Percentiles rank a stretch among this genome's conserved stretches.
Conservation (phyloP, 2,888 invertebrate species). For the Isoperla grammatica region DNA sequence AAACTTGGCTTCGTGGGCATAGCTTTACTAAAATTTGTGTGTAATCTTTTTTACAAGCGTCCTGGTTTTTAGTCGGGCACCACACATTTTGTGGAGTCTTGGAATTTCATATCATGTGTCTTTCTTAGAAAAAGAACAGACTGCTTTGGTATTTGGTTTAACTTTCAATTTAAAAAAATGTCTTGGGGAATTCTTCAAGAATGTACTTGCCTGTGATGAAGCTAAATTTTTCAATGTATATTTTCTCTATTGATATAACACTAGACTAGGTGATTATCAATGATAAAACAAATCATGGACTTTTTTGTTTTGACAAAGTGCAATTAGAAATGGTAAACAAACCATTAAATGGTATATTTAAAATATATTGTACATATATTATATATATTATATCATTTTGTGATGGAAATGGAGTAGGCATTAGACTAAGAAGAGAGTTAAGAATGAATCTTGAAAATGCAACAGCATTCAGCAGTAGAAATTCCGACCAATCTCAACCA, state of each 20-base stretch:
- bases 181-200: conserved; percentile 33
- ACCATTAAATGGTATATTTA: conserved; percentile 16
- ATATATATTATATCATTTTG: conserved; percentile 12
- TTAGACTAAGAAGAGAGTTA: conserved; percentile 20
- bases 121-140: conserved; percentile 28
- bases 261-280: conserved; percentile 34
- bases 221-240: conserved; percentile 56
- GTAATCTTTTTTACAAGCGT: no score
- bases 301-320: conserved; percentile 50
- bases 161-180: conserved; percentile 16
- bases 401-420: conserved; percentile 12
- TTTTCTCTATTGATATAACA: conserved; percentile 50
- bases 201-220: conserved; percentile 51
- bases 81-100: no score
- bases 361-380: conserved; percentile 13
- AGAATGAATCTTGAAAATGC: conserved; percentile 14
- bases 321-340: conserved; percentile 48
- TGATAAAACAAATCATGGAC: conserved; percentile 43
- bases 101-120: conserved; percentile 12
- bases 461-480: conserved; percentile 4
- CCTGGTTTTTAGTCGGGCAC: no score
- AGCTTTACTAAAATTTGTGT: no score
- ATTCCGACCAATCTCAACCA: conserved; percentile 14
- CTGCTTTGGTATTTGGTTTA: conserved; percentile 27
- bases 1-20: no score